A percentile compares a stretch with the other conserved stretches of the same genome.
Evolutionary conservation across 2,113 vertebrate genomes (phyloP).

Genomic region (Epinephelus fuscoguttatus): DNA sequence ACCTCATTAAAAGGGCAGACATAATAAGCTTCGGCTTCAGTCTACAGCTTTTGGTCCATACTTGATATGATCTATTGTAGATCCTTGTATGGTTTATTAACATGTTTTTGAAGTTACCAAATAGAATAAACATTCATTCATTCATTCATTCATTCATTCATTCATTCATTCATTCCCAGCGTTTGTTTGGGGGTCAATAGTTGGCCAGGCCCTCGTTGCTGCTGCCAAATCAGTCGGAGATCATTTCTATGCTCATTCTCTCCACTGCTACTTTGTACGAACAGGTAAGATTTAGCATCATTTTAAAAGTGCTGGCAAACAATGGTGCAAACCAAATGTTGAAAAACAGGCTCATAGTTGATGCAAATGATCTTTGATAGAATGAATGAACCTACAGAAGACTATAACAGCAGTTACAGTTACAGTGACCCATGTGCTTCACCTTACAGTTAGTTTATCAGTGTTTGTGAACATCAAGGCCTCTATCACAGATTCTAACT

Average conservation of each 20-base stretch:
- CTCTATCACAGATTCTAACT: background rate
- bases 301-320: background rate
- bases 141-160: too few relatives aligned
- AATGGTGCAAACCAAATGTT: background rate
- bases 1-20: too few relatives aligned
- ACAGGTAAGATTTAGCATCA: conserved; percentile 82
- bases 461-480: background rate
- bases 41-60: too few relatives aligned
- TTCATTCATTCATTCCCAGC: too few relatives aligned
- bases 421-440: background rate
- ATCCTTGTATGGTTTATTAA: too few relatives aligned
- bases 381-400: background rate
- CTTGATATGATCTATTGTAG: too few relatives aligned
- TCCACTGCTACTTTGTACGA: conserved; percentile 96
- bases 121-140: too few relatives aligned
- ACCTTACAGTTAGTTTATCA: background rate
- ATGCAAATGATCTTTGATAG: background rate
- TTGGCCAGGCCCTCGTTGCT: conserved; percentile 94
- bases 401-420: background rate
- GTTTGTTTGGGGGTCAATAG: conserved; percentile 91
- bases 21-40: too few relatives aligned
- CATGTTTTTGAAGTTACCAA: too few relatives aligned
- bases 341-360: too few relatives aligned
- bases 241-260: conserved; percentile 88
- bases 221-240: conserved; percentile 91